Percentiles rank a stretch among this genome's conserved stretches.
phyloP scores from a whole-genome alignment of 2,113 vertebrate genomes.

The Struthidea cinerea region DNA sequence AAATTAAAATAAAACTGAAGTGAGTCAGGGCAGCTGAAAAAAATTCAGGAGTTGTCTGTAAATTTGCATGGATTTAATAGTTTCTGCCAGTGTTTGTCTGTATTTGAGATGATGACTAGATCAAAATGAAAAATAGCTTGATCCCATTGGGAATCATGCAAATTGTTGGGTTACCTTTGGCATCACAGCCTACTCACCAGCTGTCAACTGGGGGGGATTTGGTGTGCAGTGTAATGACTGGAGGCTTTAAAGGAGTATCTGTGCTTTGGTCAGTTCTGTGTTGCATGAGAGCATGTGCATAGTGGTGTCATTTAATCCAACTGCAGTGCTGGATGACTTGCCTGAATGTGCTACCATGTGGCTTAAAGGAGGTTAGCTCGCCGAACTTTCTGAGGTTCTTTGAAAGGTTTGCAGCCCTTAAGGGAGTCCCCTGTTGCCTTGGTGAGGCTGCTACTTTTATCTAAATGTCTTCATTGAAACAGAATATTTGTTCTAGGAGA shows the following conservation, averaged over 20 bases:
- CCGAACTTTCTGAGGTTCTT: neutral
- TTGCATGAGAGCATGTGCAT: neutral
- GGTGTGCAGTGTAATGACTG: neutral
- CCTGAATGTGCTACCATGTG: neutral
- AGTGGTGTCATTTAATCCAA: neutral
- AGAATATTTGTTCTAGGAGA: neutral
- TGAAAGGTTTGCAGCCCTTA: neutral
- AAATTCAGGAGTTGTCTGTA: neutral
- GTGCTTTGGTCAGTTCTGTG: neutral
- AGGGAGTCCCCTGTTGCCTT: neutral
- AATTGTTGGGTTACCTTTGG: neutral
- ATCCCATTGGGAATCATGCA: neutral
- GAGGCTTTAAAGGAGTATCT: neutral
- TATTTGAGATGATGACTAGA: neutral
- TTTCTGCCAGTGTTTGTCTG: neutral
- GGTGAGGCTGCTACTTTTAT: neutral
- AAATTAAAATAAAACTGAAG: neutral
- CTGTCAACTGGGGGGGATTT: neutral
- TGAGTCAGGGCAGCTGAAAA: neutral
- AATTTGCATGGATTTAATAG: neutral
- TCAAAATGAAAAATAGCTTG: neutral
- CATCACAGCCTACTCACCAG: neutral
- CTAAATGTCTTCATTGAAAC: neutral
- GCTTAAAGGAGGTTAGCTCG: neutral
- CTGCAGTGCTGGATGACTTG: neutral